Evolutionary conservation across 2,113 vertebrate species (phyloP).

Genomic region (Lagopus leucura): DNA sequence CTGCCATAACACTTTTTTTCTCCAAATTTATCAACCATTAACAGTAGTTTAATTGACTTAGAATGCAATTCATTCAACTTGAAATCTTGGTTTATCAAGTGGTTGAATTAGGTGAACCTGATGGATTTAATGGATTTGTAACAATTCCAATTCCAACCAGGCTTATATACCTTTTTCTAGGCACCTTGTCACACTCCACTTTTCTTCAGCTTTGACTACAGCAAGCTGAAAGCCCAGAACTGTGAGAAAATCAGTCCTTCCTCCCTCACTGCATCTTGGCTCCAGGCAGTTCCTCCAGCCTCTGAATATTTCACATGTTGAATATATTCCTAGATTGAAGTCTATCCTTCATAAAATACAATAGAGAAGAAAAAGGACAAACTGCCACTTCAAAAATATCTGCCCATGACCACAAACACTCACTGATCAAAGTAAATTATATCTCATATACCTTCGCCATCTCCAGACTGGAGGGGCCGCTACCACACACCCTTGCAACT

Average conservation of each 20-base stretch:
- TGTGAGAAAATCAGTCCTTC: neutral
- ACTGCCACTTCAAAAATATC: neutral
- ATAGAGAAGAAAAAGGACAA: neutral
- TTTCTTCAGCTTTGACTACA: neutral
- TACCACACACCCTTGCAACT: neutral
- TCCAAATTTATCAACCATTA: neutral
- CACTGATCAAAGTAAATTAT: neutral
- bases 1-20: neutral
- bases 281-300: neutral
- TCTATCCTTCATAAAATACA: neutral
- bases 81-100: neutral
- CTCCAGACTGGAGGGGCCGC: neutral
- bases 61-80: neutral
- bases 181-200: no score
- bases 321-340: neutral
- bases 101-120: neutral
- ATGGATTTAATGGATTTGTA: neutral
- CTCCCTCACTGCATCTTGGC: neutral
- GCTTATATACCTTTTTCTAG: neutral
- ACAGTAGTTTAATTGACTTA: fast-evolving
- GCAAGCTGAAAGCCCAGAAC: neutral
- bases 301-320: neutral
- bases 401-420: neutral
- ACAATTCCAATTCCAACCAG: neutral
- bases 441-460: neutral